Conservation (phyloP, 2,888 invertebrate species). For the Hirtodrosophila alboralis region DNA sequence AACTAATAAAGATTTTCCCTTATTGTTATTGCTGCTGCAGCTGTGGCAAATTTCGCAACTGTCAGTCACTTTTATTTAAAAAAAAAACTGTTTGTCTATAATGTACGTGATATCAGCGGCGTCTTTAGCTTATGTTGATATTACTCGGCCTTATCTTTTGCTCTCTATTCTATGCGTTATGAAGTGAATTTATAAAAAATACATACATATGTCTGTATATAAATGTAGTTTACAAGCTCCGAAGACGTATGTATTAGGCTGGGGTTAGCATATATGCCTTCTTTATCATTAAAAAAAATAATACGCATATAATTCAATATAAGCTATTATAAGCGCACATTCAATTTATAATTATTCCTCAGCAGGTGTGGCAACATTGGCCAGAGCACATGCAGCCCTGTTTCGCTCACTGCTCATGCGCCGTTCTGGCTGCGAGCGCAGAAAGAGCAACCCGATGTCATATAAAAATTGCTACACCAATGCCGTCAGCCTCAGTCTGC, state of each 20-base stretch:
- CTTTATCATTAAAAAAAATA: no score
- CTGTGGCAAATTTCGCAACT: constrained; percentile 29
- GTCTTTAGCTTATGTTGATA: constrained; percentile 48
- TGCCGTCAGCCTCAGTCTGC: constrained; percentile 63
- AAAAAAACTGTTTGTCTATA: constrained; percentile 71
- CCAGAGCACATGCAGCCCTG: constrained; percentile 37
- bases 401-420: constrained; percentile 36
- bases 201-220: no score
- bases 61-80: constrained; percentile 70
- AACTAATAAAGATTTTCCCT: constrained; percentile 25
- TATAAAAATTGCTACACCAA: constrained; percentile 68
- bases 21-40: constrained; percentile 32
- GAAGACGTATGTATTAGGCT: no score
- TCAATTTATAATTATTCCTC: neutral
- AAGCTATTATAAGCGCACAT: no score
- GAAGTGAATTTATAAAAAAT: neutral
- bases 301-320: constrained; percentile 7
- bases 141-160: constrained; percentile 36
- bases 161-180: neutral
- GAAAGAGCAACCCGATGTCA: constrained; percentile 27
- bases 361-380: constrained; percentile 45
- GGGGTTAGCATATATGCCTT: no score
- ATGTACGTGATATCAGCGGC: constrained; percentile 72
- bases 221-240: no score
- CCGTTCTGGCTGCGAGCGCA: constrained; percentile 14